phyloP scores from a whole-genome alignment of 2,113 vertebrate genomes.

The Orientallactaga bullata region DNA sequence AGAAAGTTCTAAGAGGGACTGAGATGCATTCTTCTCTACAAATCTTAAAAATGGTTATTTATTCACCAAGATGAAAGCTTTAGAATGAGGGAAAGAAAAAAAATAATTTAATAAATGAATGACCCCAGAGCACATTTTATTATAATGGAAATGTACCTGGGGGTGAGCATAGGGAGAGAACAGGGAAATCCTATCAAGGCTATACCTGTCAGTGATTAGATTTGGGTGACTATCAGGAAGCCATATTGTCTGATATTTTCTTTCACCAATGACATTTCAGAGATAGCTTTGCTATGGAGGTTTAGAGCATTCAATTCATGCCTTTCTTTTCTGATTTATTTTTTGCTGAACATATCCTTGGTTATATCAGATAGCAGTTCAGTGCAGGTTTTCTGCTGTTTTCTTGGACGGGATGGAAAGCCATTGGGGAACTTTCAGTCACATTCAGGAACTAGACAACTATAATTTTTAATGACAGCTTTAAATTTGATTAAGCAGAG shows the following conservation, averaged over 20 bases:
- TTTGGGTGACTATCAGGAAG: constrained; percentile 26
- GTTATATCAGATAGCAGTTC: not conserved
- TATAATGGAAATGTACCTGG: constrained; percentile 46
- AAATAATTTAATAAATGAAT: constrained; percentile 36
- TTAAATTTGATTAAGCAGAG: constrained; percentile 57
- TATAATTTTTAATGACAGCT: constrained; percentile 63
- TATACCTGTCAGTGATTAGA: constrained; percentile 51
- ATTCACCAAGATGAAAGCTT: not conserved
- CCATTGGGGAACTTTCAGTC: constrained; percentile 10
- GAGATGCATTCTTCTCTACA: not conserved
- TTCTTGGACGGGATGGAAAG: constrained; percentile 27
- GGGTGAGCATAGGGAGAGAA: not conserved
- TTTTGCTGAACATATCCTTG: not conserved
- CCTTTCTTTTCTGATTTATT: not conserved
- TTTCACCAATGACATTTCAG: constrained; percentile 46
- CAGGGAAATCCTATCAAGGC: not conserved
- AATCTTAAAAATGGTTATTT: constrained; percentile 36
- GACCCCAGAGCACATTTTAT: constrained; percentile 35
- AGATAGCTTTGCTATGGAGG: not conserved
- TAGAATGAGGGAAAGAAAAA: not conserved
- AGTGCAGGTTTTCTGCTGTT: not conserved
- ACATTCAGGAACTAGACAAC: not conserved
- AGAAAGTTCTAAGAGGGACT: constrained; percentile 43
- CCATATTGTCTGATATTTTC: constrained; percentile 14
- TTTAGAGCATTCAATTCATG: not conserved